phyloP scores from a whole-genome alignment of 2,113 vertebrate species.

The Ciconia maguari region DNA sequence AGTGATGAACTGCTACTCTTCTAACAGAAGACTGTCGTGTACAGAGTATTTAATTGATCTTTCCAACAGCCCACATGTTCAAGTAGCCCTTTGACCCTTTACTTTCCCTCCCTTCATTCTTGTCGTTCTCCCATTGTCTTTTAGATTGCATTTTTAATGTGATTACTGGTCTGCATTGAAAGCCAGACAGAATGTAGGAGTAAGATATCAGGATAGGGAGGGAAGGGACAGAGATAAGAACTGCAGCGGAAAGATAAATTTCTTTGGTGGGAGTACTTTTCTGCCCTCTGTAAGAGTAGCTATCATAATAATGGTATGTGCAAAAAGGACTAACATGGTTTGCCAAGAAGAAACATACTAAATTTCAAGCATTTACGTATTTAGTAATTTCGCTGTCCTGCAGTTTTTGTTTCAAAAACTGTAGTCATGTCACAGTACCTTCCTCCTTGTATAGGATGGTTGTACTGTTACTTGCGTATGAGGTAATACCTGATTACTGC shows the following conservation, averaged over 20 bases:
- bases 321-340: slow-evolving; percentile 72
- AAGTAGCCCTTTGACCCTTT: slow-evolving; percentile 28
- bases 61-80: not conserved
- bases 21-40: not conserved
- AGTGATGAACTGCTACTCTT: not conserved
- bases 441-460: not conserved
- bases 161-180: slow-evolving; percentile 73
- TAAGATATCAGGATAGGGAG: slow-evolving; percentile 72
- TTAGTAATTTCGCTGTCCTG: not conserved
- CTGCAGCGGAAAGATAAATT: slow-evolving; percentile 72
- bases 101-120: not conserved
- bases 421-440: not conserved
- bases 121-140: slow-evolving; percentile 72
- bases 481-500: not conserved
- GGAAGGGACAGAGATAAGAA: slow-evolving; percentile 73
- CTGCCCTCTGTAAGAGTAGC: slow-evolving; percentile 75
- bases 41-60: not conserved
- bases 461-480: not conserved
- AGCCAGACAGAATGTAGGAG: slow-evolving; percentile 49
- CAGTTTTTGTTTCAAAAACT: not conserved
- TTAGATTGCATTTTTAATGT: slow-evolving; percentile 84
- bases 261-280: slow-evolving; percentile 74
- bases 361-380: slow-evolving; percentile 8
- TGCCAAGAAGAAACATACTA: slow-evolving; percentile 49
- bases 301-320: slow-evolving; percentile 74